These are phyloP conservation scores for Crotalus tigris DNA, from an alignment of 2,113 vertebrate species.

Conservation along the genomic window DNA sequence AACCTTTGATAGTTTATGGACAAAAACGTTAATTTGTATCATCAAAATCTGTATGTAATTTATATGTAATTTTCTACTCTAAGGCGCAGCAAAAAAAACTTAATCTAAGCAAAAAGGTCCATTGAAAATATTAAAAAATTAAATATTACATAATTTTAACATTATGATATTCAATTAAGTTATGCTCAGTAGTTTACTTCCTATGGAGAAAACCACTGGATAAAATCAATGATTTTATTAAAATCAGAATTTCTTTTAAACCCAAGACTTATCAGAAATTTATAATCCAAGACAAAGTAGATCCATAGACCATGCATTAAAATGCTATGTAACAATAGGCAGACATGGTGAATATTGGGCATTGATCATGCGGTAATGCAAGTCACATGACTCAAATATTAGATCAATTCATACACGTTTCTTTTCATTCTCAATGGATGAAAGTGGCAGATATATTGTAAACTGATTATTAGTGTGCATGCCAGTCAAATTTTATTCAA, in stretches of 20 bases:
- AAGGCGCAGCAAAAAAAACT: neutral
- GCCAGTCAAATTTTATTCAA: constrained; percentile 61
- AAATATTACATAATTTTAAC: neutral
- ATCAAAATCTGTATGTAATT: neutral
- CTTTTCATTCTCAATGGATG: constrained; percentile 65
- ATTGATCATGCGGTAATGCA: constrained; percentile 62
- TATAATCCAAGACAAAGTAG: constrained; percentile 38
- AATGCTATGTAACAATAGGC: constrained; percentile 50
- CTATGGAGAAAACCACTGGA: neutral
- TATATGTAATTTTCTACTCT: neutral
- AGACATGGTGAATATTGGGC: constrained; percentile 41
- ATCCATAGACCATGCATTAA: constrained; percentile 62
- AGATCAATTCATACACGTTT: constrained; percentile 41
- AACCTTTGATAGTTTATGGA: too few relatives aligned
- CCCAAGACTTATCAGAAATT: constrained; percentile 30
- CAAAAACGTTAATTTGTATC: neutral
- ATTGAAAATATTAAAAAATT: neutral
- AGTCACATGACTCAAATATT: constrained; percentile 55
- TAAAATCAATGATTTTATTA: neutral
- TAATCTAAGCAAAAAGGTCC: neutral
- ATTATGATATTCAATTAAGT: neutral
- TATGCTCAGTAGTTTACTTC: neutral
- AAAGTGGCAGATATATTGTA: constrained; percentile 59
- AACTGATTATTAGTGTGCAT: constrained; percentile 74
- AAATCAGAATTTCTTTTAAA: constrained; percentile 39